Conservation (phyloP, 2,888 invertebrate genomes). For the Melanostoma mellinum region DNA sequence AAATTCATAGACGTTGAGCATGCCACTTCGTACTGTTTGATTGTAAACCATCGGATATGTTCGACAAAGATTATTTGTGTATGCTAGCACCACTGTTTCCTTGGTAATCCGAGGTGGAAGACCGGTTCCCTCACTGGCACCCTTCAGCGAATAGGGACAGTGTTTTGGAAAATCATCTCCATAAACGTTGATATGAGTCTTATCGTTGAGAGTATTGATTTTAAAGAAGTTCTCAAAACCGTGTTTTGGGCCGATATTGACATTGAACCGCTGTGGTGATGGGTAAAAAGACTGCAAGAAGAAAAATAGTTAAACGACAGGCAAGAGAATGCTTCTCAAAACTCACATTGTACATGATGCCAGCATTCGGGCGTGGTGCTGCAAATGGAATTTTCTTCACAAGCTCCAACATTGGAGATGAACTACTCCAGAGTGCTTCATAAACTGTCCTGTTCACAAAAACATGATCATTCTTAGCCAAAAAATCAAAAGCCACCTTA, state of each 20-base stretch:
- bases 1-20: constrained; percentile 51
- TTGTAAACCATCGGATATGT: constrained; percentile 64
- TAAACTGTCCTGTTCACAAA: constrained; percentile 84
- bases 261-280: constrained; percentile 60
- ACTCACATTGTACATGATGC: constrained; percentile 85
- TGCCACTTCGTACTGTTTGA: constrained; percentile 34
- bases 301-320: neutral
- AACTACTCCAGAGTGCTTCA: constrained; percentile 86
- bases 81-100: constrained; percentile 39
- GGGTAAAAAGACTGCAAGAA: constrained; percentile 58
- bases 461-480: constrained; percentile 51
- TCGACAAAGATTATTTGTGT: constrained; percentile 57
- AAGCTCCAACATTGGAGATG: constrained; percentile 85
- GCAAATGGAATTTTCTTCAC: constrained; percentile 83
- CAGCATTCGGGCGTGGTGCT: constrained; percentile 83
- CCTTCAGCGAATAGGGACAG: constrained; percentile 60
- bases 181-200: constrained; percentile 37
- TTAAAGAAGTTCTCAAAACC: constrained; percentile 73
- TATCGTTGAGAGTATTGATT: constrained; percentile 71
- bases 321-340: neutral
- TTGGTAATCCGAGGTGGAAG: constrained; percentile 57
- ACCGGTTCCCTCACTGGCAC: constrained; percentile 69
- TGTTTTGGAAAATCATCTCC: constrained; percentile 42
- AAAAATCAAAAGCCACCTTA: constrained; percentile 53
- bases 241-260: constrained; percentile 64